phyloP scores from a whole-genome alignment of 2,888 invertebrate species.

The Apamea monoglypha region DNA sequence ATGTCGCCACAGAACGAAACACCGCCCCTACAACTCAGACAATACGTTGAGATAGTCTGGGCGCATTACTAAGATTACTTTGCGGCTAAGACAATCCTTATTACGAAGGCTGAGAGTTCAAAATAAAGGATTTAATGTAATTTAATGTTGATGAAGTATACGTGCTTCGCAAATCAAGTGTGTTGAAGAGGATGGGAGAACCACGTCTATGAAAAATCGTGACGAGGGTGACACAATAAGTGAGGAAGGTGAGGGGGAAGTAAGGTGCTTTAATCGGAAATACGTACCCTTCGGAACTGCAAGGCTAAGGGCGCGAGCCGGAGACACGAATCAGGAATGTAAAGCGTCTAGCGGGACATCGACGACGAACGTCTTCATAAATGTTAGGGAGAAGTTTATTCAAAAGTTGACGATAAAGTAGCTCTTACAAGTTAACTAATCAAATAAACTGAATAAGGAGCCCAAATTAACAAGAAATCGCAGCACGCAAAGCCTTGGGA shows the following conservation, averaged over 20 bases:
- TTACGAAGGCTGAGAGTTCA: constrained; percentile 75
- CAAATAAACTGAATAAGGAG: neutral
- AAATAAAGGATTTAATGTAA: constrained; percentile 67
- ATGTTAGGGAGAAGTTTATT: constrained; percentile 2
- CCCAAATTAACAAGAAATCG: neutral
- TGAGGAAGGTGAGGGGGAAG: constrained; percentile 78
- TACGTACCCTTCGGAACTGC: constrained; percentile 72
- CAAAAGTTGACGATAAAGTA: neutral
- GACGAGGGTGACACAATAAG: constrained; percentile 87
- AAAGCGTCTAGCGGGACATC: constrained; percentile 13
- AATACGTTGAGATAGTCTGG: constrained; percentile 78
- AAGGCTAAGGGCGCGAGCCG: constrained; percentile 65
- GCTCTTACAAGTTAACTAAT: neutral
- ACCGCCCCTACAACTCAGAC: constrained; percentile 79
- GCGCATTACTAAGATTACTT: constrained; percentile 71
- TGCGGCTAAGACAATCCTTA: constrained; percentile 68
- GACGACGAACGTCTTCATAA: neutral
- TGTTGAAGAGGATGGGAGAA: constrained; percentile 87
- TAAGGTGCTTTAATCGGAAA: constrained; percentile 87
- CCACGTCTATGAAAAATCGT: constrained; percentile 88
- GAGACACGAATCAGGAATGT: constrained; percentile 58
- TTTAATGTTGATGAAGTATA: constrained; percentile 72
- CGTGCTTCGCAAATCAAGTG: constrained; percentile 90
- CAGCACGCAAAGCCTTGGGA: neutral
- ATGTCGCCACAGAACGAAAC: constrained; percentile 85